Conservation (phyloP, 2,888 invertebrate genomes). For the Lycophotia porphyrea region DNA sequence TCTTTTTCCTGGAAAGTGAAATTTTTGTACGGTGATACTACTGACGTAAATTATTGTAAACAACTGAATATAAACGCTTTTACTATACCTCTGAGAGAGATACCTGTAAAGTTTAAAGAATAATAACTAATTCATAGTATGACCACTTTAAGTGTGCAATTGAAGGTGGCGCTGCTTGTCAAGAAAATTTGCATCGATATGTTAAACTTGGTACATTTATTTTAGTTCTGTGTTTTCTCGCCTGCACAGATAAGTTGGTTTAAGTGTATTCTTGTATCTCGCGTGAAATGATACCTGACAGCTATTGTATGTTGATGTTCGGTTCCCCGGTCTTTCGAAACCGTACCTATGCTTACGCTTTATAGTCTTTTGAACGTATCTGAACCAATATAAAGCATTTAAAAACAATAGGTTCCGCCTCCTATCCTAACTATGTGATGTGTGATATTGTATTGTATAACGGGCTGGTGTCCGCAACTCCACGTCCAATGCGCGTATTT, state of each 20-base stretch:
- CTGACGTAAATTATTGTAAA: not conserved
- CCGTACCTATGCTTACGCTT: not conserved
- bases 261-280: not conserved
- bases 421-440: too few relatives aligned
- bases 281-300: slow-evolving; percentile 26
- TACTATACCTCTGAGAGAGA: not conserved
- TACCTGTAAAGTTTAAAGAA: not conserved
- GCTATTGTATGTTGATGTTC: slow-evolving; percentile 8
- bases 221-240: too few relatives aligned
- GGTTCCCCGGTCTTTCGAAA: slow-evolving; percentile 5
- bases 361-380: not conserved
- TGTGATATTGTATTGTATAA: too few relatives aligned
- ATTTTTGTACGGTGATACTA: not conserved
- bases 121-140: slow-evolving; percentile 1
- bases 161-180: too few relatives aligned
- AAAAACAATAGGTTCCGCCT: not conserved
- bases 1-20: not conserved
- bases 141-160: too few relatives aligned
- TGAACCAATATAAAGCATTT: not conserved
- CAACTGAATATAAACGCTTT: not conserved
- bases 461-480: too few relatives aligned
- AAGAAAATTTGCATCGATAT: too few relatives aligned
- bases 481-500: too few relatives aligned
- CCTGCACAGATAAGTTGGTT: too few relatives aligned
- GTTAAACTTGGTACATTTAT: too few relatives aligned